phyloP scores from a whole-genome alignment of 2,888 invertebrate species.

The Holacanthella duospinosa region DNA sequence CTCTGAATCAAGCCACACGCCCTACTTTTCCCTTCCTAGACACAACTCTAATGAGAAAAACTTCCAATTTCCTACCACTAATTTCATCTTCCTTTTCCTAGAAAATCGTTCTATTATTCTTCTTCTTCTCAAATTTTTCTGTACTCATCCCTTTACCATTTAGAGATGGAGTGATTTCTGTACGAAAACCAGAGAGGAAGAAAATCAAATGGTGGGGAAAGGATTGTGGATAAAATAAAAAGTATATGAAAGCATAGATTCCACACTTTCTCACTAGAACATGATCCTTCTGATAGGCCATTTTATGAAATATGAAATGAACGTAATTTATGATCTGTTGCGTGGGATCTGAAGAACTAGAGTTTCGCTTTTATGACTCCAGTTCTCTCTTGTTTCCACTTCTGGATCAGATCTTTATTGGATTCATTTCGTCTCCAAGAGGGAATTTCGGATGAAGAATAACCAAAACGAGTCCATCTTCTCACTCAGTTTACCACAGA shows the following conservation, averaged over 20 bases:
- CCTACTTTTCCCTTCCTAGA: background rate
- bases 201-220: background rate
- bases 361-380: background rate
- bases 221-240: no score
- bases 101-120: no score
- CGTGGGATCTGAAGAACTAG: background rate
- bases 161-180: no score
- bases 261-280: background rate
- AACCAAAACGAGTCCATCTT: background rate
- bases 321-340: slow-evolving; percentile 3
- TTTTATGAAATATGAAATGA: slow-evolving; percentile 2
- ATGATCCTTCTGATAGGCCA: background rate
- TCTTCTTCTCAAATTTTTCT: no score
- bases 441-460: background rate
- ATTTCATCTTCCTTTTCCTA: no score
- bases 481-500: background rate
- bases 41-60: background rate
- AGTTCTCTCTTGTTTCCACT: background rate
- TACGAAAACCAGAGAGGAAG: background rate
- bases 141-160: background rate
- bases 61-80: background rate
- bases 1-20: background rate
- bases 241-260: background rate
- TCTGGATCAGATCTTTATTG: background rate
- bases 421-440: background rate